Base-by-base conservation (phyloP, 2,113 vertebrate species). In the Cyprinodon brontotheroides region DNA sequence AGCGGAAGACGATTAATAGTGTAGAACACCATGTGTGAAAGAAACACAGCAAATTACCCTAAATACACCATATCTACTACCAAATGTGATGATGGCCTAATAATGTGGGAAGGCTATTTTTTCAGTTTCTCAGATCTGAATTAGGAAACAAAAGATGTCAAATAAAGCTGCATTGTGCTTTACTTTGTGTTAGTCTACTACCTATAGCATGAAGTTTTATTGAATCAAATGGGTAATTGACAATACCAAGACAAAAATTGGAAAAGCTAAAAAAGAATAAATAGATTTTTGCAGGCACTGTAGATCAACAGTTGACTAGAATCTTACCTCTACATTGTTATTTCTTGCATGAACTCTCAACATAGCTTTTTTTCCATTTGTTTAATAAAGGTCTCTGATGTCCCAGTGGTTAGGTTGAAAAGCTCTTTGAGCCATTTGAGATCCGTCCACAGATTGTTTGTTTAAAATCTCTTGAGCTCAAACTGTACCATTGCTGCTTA, bases 401-500 rank as follows among this genome's bases (percentile, higher is more conserved):
- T 75, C 64, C 48, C 40, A 61, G 40, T 41, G 53, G 67, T 76
- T 59, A 77, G 61, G 75, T 78, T 86, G 82, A 89, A 82, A 82
- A 79, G 64, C 82, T 80, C 62, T 79, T 70, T 72, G 71, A 48
- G 72, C 71, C 79, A 87, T 86, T 84, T 89, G 68, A 83, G 81
- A 89, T 87, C 82, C 67, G 45, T 48, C 53, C 53, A 39, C 57
- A 20, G 81, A 92, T 93, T 91, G 91, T 92, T 94, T 91, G 94
- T 93, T 90, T 92, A 93, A 75, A 29, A 93, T 93, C 94, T 95
- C 93, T 95, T 93, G 95, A 96, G 93, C 90, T 82, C 61, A 92
- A 94, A 72, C 92, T 92, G 92, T 88, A 89, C 92, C 72, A 94
- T 93, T 92, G 91, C 88, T 90, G 90, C 92, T 92, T 88, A 89